Evolutionary conservation across 2,797 vertebrate genomes (phyloP).

Genomic region (Mergus octosetaceus): DNA sequence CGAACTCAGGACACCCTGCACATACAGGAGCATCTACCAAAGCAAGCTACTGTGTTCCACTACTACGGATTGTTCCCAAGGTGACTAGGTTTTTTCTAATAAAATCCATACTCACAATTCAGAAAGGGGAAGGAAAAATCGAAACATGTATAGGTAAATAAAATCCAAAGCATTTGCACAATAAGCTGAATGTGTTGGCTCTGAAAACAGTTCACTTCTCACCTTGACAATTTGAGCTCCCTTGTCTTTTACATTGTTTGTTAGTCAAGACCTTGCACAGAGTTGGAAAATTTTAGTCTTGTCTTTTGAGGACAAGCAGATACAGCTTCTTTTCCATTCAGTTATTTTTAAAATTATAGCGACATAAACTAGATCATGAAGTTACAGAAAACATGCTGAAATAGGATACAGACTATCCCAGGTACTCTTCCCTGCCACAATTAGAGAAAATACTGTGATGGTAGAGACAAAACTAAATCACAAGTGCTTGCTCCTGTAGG

Average conservation of each 20-base stretch:
- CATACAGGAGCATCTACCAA: not conserved
- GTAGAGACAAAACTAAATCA: not conserved
- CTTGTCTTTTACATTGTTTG: not conserved
- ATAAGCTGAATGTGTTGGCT: not conserved
- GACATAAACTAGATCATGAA: not conserved
- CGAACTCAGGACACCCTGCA: not conserved
- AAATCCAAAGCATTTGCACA: not conserved
- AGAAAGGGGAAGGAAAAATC: not conserved
- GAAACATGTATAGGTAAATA: not conserved
- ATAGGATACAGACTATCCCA: not conserved
- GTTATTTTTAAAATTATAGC: not conserved
- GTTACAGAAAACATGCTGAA: not conserved
- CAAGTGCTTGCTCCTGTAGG: not conserved
- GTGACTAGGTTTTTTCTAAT: not conserved
- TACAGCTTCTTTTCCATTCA: not conserved
- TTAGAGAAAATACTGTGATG: not conserved
- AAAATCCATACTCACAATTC: not conserved
- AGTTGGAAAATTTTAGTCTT: not conserved
- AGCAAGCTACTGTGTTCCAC: not conserved
- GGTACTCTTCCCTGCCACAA: not conserved
- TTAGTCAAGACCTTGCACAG: not conserved
- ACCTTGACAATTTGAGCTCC: rapidly evolving
- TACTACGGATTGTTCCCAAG: not conserved
- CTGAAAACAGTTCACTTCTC: not conserved
- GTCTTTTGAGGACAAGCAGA: not conserved